Evolutionary conservation across 2,113 vertebrate genomes (phyloP), one percentile per base, ranked within the genome.

Genomic region (Pagrus major): DNA sequence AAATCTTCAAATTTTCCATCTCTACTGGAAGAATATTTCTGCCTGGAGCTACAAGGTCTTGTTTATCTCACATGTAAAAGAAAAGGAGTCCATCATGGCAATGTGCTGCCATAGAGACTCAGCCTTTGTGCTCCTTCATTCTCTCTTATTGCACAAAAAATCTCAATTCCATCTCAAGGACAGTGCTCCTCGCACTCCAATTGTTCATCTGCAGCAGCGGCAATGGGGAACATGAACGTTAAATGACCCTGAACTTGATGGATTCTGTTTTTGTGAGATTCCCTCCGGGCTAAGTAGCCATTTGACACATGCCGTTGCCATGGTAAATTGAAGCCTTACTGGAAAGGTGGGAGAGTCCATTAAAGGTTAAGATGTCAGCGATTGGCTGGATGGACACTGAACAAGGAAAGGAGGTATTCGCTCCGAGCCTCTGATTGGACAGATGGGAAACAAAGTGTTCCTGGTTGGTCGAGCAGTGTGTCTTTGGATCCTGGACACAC

Each of bases 191-290:
- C 52, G 10, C 70, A 46, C 84, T 79, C 59, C 68, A 78, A 80
- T 76, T 85, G 82, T 86, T 93, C 87, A 88, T 88, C 74, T 77
- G 79, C 69, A 54, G 47, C 55, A 18, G 73, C 27, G 41, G 49
- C 31, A 79, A 76, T 58, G 78, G 69, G 29, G 58, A 77, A 83
- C 69, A 59, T 80, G 87, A 83, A 88, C 76, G 39, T 75, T 86
- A 87, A 92, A 92, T 89, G 88, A 91, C 88, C 91, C 89, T 89
- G 76, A 90, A 85, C 86, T 86, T 93, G 90, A 90, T 90, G 85
- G 80, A 90, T 90, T 85, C 76, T 77, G 78, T 84, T 90, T 86
- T 82, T 71, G 51, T 70, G 81, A 91, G 65, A 81, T 70, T 77
- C 86, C 88, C 86, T 67, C 70, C n/a, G 82, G 88, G 84, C 81